Evolutionary conservation across 2,113 vertebrate genomes (phyloP).

Genomic region (Pitta sordida): DNA sequence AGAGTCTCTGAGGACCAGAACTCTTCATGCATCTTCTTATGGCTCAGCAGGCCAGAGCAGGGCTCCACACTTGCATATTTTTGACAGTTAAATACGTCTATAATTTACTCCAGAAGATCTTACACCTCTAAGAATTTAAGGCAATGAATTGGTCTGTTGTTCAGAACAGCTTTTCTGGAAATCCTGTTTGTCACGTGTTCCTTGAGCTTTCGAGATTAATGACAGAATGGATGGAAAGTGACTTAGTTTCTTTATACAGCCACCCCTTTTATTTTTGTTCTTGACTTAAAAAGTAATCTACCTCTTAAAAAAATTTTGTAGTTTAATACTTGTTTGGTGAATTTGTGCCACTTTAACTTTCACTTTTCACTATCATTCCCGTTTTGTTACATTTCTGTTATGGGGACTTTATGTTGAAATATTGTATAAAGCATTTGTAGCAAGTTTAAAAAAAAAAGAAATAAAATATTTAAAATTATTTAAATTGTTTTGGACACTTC

Average conservation of each 20-base stretch:
- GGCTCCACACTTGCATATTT: slow-evolving; percentile 42
- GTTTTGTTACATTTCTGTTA: slow-evolving; percentile 79
- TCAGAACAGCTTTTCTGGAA: slow-evolving; percentile 11
- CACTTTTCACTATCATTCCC: slow-evolving; percentile 82
- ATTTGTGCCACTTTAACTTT: slow-evolving; percentile 78
- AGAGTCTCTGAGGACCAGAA: slow-evolving; percentile 33
- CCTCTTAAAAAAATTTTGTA: slow-evolving; percentile 81
- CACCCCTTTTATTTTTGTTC: slow-evolving; percentile 49
- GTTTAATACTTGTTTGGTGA: slow-evolving; percentile 77
- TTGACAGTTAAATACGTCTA: slow-evolving; percentile 31
- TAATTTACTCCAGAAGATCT: slow-evolving; percentile 26
- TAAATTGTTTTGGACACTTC: slow-evolving; percentile 86
- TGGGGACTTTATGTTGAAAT: slow-evolving; percentile 77
- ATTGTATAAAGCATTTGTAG: slow-evolving; percentile 90
- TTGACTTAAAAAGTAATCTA: slow-evolving; percentile 82
- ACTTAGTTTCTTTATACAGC: slow-evolving; percentile 56
- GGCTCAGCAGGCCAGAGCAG: not conserved
- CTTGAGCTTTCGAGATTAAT: slow-evolving; percentile 9
- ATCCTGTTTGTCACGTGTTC: slow-evolving; percentile 22
- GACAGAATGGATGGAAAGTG: slow-evolving; percentile 52
- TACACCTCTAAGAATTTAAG: slow-evolving; percentile 37
- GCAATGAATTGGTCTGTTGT: slow-evolving; percentile 8
- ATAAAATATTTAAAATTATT: slow-evolving; percentile 97
- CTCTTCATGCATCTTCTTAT: slow-evolving; percentile 57
- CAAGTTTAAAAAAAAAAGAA: slow-evolving; percentile 74